Conservation (phyloP, 2,113 vertebrate genomes). For the Uria aalge region DNA sequence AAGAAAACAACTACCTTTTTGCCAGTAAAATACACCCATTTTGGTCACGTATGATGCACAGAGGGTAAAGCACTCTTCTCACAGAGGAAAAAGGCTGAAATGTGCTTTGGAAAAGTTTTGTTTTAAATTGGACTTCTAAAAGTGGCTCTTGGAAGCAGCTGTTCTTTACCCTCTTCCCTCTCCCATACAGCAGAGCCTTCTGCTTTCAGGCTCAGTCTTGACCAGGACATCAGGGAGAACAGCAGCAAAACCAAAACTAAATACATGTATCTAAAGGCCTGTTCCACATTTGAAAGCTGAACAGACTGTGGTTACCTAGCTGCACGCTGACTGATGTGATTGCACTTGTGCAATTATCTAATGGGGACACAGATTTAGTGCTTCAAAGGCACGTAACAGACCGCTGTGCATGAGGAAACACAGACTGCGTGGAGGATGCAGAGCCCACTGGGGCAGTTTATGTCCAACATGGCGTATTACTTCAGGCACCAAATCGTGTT, state of each 20-base stretch:
- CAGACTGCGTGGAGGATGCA: neutral
- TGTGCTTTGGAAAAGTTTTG: neutral
- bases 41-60: neutral
- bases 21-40: neutral
- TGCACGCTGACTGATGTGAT: rapidly evolving
- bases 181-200: neutral
- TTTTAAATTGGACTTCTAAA: neutral
- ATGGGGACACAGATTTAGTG: neutral
- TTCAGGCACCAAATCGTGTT: neutral
- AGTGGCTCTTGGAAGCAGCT: neutral
- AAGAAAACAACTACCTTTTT: neutral
- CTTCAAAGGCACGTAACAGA: neutral
- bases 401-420: neutral
- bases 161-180: neutral
- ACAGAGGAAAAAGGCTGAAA: neutral
- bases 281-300: neutral
- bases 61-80: neutral
- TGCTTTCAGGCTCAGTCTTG: neutral
- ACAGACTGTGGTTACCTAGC: neutral
- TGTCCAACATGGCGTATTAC: neutral
- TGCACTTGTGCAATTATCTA: neutral
- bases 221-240: neutral
- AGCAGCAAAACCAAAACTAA: neutral
- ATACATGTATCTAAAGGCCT: neutral
- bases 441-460: neutral